phyloP scores from a whole-genome alignment of 2,113 vertebrate genomes.

The Galemys pyrenaicus region DNA sequence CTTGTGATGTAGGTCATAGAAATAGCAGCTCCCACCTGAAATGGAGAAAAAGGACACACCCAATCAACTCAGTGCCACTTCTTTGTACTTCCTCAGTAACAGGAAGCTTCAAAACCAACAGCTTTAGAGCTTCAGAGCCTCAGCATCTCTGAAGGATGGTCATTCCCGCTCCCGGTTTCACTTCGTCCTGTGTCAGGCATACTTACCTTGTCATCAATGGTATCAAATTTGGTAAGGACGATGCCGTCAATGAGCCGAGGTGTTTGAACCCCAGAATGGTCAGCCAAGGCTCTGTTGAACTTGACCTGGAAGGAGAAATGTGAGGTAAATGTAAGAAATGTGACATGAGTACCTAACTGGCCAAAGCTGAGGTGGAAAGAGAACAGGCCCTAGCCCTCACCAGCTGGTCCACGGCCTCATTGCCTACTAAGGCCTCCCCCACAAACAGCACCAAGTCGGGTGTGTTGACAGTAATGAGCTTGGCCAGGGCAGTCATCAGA shows the following conservation, averaged over 20 bases:
- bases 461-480: constrained; percentile 96
- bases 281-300: constrained; percentile 98
- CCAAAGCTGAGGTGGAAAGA: not conserved
- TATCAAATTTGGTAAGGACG: constrained; percentile 99
- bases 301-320: constrained; percentile 91
- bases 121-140: not conserved
- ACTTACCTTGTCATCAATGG: constrained; percentile 98
- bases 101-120: not conserved
- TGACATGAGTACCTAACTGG: not conserved
- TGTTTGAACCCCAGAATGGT: constrained; percentile 96
- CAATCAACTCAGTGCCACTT: not conserved
- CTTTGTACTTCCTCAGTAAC: not conserved
- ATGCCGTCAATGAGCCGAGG: constrained; percentile 98
- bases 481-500: constrained; percentile 96
- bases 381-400: constrained; percentile 82
- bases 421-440: constrained; percentile 97
- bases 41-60: not conserved
- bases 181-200: not conserved
- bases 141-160: not conserved
- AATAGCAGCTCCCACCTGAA: constrained; percentile 96
- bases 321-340: not conserved
- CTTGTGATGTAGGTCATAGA: constrained; percentile 99
- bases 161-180: not conserved
- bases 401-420: constrained; percentile 98
- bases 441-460: constrained; percentile 98